Evolutionary conservation across 2,888 invertebrate genomes (phyloP), one percentile per base, ranked within the genome.

Genomic region (Silvanus unidentatus): DNA sequence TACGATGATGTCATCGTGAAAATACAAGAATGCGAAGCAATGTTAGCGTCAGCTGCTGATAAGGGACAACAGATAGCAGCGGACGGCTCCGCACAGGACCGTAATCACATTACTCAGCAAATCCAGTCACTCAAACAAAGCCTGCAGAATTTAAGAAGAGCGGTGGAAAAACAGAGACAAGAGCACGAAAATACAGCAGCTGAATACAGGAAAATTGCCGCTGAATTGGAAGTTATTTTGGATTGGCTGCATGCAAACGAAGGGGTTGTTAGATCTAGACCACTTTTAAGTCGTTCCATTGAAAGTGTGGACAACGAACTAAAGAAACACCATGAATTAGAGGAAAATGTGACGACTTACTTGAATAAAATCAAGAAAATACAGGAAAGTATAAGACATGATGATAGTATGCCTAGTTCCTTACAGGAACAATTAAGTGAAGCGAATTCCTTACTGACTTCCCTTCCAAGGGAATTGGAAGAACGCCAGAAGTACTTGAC

Each of bases 61-160:
- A 94, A 94, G 67, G 95, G 94, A 0, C 89, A 91, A 63, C 90
- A 92, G 68, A 94, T 96, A 27, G 91, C 91, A 0, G 85, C 86
- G 0, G 94, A 95, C 72, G 92, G 93, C 34, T 86, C 89, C 2
- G 84, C 88, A 0, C 85, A 87, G 12, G 94, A 94, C 59, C 79
- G 88, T 58, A 93, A 93, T 59, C 84, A 84, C 55, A 85, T 95
- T 4, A 91, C 90, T 1, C 90, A 92, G 64, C 86, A 93, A 57
- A 66, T 95, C 14, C 92, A 93, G 60, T 85, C 86, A 0, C 68
- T 95, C 13, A 93, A 91, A 68, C 89, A 90, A 64, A 88, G 92
- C 54, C 72, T 93, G 11, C 80, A 87, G 42, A 81, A 82, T 44
- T 72, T 95, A 2, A 79, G 90, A 64, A 80, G 89, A 62, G 76